These are phyloP conservation scores for Drosophila kuntzei DNA, from an alignment of 2,888 invertebrate genomes.

Conservation along the genomic window DNA sequence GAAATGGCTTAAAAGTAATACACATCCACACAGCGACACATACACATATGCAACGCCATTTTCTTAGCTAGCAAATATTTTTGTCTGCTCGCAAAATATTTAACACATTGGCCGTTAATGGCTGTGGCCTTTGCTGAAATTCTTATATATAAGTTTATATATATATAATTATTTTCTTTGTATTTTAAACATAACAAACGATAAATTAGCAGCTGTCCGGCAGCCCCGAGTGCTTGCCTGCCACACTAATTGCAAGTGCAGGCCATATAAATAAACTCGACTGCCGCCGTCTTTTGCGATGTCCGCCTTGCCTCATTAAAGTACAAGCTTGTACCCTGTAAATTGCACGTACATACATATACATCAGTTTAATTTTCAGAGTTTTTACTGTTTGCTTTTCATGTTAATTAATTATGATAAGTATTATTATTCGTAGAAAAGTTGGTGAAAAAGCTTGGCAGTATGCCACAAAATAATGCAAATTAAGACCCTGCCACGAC, in stretches of 20 bases:
- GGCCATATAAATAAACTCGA: constrained; percentile 62
- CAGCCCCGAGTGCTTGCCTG: constrained; percentile 62
- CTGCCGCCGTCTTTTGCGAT: constrained; percentile 24
- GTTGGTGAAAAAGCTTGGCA: constrained; percentile 55
- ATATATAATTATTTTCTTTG: constrained; percentile 36
- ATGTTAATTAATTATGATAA: constrained; percentile 71
- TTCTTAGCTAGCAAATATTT: constrained; percentile 75
- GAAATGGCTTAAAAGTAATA: constrained; percentile 70
- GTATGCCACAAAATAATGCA: constrained; percentile 69
- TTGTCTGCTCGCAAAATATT: constrained; percentile 74
- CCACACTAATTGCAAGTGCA: constrained; percentile 71
- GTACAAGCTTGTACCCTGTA: constrained; percentile 25
- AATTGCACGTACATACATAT: constrained; percentile 25
- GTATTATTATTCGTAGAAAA: constrained; percentile 56
- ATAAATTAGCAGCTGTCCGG: constrained; percentile 69
- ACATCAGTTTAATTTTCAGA: constrained; percentile 12
- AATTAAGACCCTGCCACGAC: constrained; percentile 58
- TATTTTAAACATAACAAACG: constrained; percentile 76
- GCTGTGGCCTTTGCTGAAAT: constrained; percentile 53
- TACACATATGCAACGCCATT: constrained; percentile 32
- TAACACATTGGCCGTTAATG: constrained; percentile 74
- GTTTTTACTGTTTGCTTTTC: background rate
- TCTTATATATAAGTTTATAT: constrained; percentile 31
- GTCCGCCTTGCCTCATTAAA: constrained; percentile 22
- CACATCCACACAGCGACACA: constrained; percentile 31